These are phyloP conservation scores for Drosophila ambigua DNA, from an alignment of 1,140 invertebrate genomes.

Conservation along the genomic window DNA sequence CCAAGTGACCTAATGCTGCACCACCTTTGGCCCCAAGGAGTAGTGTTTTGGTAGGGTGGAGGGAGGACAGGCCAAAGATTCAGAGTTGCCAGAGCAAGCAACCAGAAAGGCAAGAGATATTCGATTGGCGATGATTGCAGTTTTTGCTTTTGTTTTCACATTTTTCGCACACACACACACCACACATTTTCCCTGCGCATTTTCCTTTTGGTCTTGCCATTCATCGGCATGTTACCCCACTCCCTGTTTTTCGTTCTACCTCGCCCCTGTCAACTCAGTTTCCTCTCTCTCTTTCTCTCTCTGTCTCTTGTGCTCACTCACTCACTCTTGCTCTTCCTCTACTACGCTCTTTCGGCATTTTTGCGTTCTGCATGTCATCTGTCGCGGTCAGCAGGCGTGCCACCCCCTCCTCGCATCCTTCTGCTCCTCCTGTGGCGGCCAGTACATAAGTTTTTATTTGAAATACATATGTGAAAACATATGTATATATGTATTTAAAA, in stretches of 20 bases:
- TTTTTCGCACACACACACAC: constrained; percentile 9
- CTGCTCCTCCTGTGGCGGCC: constrained; percentile 5
- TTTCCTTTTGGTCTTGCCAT: constrained; percentile 43
- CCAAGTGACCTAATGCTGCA: constrained; percentile 40
- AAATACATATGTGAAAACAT: constrained; percentile 23
- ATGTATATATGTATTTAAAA: constrained; percentile 3
- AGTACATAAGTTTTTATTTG: constrained; percentile 33
- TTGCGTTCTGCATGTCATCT: constrained; percentile 74
- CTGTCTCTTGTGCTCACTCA: constrained; percentile 21
- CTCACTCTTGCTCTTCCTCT: constrained; percentile 24
- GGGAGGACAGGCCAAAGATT: constrained; percentile 8
- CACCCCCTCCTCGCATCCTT: constrained; percentile 1
- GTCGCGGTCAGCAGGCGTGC: constrained; percentile 67
- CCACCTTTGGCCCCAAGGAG: constrained; percentile 35
- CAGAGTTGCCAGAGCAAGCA: constrained; percentile 19
- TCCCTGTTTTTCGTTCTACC: constrained; percentile 26
- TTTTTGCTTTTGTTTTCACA: constrained; percentile 39
- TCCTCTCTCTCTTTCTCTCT: constrained; percentile 33
- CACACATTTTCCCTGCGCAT: constrained; percentile 22
- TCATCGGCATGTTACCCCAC: constrained; percentile 16
- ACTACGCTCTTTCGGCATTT: constrained; percentile 36
- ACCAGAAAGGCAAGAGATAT: too few relatives aligned
- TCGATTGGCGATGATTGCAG: constrained; percentile 8
- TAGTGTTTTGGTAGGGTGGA: constrained; percentile 12
- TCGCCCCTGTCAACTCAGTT: constrained; percentile 14